Base-by-base conservation (phyloP, 2,888 invertebrate species). In the Malthinus flaveolus region DNA sequence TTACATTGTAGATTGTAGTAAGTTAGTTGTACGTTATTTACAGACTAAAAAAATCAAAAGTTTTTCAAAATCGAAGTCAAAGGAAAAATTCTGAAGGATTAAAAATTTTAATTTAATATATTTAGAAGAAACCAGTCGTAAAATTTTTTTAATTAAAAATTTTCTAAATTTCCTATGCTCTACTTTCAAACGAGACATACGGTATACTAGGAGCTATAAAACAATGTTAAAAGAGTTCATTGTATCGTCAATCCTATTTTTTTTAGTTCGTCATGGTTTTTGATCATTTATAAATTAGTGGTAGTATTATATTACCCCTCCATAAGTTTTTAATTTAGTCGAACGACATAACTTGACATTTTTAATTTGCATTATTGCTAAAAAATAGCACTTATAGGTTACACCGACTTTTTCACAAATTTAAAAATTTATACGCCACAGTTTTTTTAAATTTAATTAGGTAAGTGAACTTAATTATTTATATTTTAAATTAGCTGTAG, bases 331-430 rank as follows among this genome's bases (percentile, higher is more conserved):
- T 35, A 39, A 55, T 58, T 56, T 60, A 63, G 66, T 64, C 65
- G 54, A 65, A 61, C 64, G 65, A 66, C 66, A 65, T 58, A 50
- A 59, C 51, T 57, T 47, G 37, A 56, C 64, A 63, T 61, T 64
- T 61, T 33, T 49, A 44, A 53, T 56, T 56, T 61, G 39, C 48
- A 56, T 49, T 48, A 51, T 51, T 34, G 44, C 32, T 31, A 37
- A 37, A 51, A 39, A 49, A 35, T 49, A 36, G 49, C 50, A 50
- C 31, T 50, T 49, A 49, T 44, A 32, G 11, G n/a, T n/a, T 37
- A 13, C 11, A 11, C 13, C 3, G 12, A 11, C 42, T n/a, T 10
- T 35, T 35, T 35, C n/a, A 10, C 35, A 35, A 10, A 9, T 10
- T 35, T 4, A 35, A 35, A 35, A 35, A 4, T 35, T 35, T 3